Conservation (phyloP, 2,113 vertebrate genomes). For the Saccopteryx leptura region DNA sequence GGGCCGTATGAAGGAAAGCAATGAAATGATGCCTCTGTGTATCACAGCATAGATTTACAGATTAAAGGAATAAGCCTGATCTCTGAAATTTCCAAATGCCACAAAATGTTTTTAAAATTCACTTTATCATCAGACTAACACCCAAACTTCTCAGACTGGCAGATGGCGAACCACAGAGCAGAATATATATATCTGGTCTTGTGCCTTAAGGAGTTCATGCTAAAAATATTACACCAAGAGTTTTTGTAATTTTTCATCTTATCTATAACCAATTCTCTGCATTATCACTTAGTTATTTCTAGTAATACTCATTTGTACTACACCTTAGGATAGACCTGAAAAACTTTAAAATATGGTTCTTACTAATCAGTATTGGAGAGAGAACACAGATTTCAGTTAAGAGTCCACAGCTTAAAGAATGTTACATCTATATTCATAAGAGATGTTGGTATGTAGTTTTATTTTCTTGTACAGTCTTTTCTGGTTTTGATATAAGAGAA, state of each 20-base stretch:
- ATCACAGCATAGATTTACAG: not conserved
- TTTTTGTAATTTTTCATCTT: not conserved
- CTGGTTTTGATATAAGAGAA: not conserved
- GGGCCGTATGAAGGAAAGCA: not conserved
- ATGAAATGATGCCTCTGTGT: not conserved
- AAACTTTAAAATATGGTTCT: not conserved
- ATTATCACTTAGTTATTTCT: not conserved
- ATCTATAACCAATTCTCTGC: not conserved
- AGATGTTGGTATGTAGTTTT: not conserved
- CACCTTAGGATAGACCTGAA: not conserved
- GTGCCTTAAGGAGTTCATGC: not conserved
- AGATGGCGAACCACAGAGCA: not conserved
- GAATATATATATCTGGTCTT: not conserved
- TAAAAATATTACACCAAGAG: not conserved
- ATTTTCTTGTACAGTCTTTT: not conserved
- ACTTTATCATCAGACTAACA: not conserved
- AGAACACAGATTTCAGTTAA: not conserved
- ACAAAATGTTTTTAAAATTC: not conserved
- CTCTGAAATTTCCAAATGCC: not conserved
- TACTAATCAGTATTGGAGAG: not conserved
- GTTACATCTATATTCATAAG: not conserved
- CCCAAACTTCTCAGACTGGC: not conserved
- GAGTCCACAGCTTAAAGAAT: not conserved
- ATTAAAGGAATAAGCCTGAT: not conserved
- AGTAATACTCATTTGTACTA: constrained; percentile 5